A percentile compares a stretch with the other conserved stretches of the same genome.
Conservation (phyloP, 23 tunicate genomes). For the Clavelina lepadiformis region DNA sequence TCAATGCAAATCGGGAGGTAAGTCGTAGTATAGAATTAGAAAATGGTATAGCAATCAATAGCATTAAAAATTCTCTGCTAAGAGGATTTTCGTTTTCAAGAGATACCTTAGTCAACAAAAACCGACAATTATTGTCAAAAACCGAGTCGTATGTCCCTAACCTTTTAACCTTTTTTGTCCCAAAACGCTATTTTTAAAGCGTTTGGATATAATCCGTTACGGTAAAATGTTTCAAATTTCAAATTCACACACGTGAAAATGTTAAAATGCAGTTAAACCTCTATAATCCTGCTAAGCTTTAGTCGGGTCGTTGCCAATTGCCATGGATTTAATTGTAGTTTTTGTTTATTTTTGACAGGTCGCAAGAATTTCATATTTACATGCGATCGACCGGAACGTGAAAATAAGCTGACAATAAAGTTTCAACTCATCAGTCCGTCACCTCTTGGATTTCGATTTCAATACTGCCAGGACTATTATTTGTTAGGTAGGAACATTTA, state of each 20-base stretch:
- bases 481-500: slow-evolving; percentile 76
- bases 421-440: slow-evolving; percentile 91
- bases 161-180: too few relatives aligned
- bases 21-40: slow-evolving; percentile 1
- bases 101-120: too few relatives aligned
- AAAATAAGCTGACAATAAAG: slow-evolving; percentile 84
- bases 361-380: slow-evolving; percentile 56
- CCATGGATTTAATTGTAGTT: background rate
- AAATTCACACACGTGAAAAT: too few relatives aligned
- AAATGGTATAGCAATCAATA: too few relatives aligned
- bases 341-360: slow-evolving; percentile 32
- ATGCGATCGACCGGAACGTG: slow-evolving; percentile 75
- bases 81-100: too few relatives aligned
- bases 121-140: too few relatives aligned
- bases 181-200: too few relatives aligned
- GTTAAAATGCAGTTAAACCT: too few relatives aligned
- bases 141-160: too few relatives aligned
- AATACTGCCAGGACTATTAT: slow-evolving; percentile 75
- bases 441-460: slow-evolving; percentile 81
- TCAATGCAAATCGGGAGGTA: slow-evolving; percentile 53
- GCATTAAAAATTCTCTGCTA: too few relatives aligned
- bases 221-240: too few relatives aligned
- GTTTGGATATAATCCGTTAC: too few relatives aligned
- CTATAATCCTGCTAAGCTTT: background rate
- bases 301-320: background rate